Evolutionary conservation across 53 echinoderm and acorn worm species (phyloP), one percentile per base, ranked within the genome.

Genomic region (Paelopatides confundens): DNA sequence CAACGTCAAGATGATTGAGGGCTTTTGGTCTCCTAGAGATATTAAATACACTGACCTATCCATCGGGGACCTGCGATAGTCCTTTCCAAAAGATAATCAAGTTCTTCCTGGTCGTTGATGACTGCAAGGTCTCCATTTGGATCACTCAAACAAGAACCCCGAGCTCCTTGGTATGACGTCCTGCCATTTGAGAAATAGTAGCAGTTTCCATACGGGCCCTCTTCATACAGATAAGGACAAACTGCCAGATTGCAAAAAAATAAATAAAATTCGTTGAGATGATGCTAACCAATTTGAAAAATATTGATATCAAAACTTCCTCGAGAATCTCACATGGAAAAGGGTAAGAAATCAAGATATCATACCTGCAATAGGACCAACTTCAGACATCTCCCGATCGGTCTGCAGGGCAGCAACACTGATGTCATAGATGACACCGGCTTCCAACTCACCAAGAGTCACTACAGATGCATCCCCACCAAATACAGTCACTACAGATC

Each of bases 21-120:
- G n/a, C n/a, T n/a, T n/a, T n/a, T n/a, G n/a, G n/a, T n/a, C n/a
- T n/a, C n/a, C n/a, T n/a, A n/a, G n/a, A n/a, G n/a, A n/a, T n/a
- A n/a, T 40, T n/a, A n/a, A n/a, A n/a, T n/a, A 48, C 14, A 64
- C 65, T 64, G 31, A 94, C 94, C 94, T 52, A 94, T 92, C 94
- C 94, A 94, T 79, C 91, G 3, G 0, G 54, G 90, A 21, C 24
- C 65, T 9, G 8, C 65, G 8, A 27, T 64, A 29, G 71, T 70
- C 37, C 32, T 70, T 21, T 70, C 35, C 71, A 32, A 18, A n/a
- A 70, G 21, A 31, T 70, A 70, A 36, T 70, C 31, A 23, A 32
- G 31, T 36, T 70, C n/a, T n/a, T n/a, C n/a, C n/a, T n/a, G n/a
- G n/a, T n/a, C n/a, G n/a, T n/a, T n/a, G n/a, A n/a, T n/a, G 10